phyloP scores from a whole-genome alignment of 2,797 vertebrate genomes.

The Aphelocoma californica region DNA sequence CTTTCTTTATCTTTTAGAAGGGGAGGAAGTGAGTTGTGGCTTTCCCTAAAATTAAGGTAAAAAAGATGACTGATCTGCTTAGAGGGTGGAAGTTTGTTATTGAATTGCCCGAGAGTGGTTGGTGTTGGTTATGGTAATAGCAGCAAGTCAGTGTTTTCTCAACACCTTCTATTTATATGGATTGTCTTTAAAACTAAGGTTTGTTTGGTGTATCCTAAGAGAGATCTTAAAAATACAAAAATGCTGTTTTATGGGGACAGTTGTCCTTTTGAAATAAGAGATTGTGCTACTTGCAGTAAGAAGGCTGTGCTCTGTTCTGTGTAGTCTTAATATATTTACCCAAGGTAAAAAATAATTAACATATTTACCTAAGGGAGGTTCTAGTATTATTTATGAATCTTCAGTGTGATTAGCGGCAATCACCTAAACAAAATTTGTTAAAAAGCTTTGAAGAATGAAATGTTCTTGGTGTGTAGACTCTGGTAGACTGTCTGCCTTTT shows the following conservation, averaged over 20 bases:
- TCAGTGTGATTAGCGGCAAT: not conserved
- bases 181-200: not conserved
- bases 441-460: not conserved
- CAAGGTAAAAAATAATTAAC: not conserved
- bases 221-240: not conserved
- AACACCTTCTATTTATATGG: not conserved
- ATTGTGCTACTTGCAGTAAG: not conserved
- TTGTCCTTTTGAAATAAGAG: not conserved
- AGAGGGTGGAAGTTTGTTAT: not conserved
- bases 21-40: not conserved
- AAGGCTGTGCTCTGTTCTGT: not conserved
- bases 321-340: not conserved
- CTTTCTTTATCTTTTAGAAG: not conserved
- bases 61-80: fast-evolving
- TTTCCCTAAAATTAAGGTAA: not conserved
- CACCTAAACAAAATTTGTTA: not conserved
- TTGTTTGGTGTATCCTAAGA: not conserved
- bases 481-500: not conserved
- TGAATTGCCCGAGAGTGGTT: fast-evolving
- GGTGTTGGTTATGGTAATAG: not conserved
- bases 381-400: not conserved
- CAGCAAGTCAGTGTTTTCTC: not conserved
- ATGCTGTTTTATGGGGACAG: not conserved
- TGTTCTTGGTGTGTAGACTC: not conserved
- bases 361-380: fast-evolving